phyloP scores from a whole-genome alignment of 2,113 vertebrate species.

The Tragelaphus strepsiceros region DNA sequence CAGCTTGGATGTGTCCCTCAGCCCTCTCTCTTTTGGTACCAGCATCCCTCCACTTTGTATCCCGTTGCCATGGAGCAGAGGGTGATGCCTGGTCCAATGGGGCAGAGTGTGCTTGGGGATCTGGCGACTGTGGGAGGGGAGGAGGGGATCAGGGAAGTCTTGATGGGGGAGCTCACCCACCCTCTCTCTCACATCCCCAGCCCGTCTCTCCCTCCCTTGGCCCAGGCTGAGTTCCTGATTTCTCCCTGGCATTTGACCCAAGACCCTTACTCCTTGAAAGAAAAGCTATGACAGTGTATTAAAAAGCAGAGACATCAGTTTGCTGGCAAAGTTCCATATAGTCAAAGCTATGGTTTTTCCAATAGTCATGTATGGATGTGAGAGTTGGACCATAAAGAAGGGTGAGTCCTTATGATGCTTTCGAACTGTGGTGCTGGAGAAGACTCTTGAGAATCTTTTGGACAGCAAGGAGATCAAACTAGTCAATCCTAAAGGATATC shows the following conservation, averaged over 20 bases:
- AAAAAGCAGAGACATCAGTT: neutral
- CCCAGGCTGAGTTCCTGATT: neutral
- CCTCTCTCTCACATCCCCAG: slow-evolving; percentile 47
- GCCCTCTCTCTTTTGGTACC: neutral
- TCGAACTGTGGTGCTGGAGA: neutral
- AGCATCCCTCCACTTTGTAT: neutral
- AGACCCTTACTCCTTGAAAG: neutral
- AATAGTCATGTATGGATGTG: neutral
- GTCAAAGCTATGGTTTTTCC: neutral
- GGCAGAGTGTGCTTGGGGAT: neutral
- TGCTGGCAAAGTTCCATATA: neutral
- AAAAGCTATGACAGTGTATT: neutral
- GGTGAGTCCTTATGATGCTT: neutral
- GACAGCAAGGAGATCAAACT: neutral
- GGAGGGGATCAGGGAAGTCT: neutral
- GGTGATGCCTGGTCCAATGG: neutral
- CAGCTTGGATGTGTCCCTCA: too few species aligned
- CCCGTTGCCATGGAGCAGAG: neutral
- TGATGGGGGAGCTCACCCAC: neutral
- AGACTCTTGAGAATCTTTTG: neutral
- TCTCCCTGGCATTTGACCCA: neutral
- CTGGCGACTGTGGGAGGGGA: too few species aligned
- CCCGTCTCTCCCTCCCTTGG: neutral
- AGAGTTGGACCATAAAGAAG: neutral
- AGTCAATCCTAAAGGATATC: neutral